Base-by-base conservation (phyloP, 2,888 invertebrate genomes). In the Tipula lateralis region DNA sequence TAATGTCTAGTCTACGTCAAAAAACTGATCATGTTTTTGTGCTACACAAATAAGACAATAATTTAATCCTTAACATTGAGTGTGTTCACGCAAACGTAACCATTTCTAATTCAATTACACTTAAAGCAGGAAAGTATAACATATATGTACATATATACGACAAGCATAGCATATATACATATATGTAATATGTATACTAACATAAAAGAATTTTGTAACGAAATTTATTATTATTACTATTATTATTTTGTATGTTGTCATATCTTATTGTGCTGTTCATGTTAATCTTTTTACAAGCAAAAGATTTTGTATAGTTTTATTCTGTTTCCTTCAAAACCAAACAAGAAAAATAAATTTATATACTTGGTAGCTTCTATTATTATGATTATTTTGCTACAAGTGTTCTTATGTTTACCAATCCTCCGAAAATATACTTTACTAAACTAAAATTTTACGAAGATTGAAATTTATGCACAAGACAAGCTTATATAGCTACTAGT, bases 211-310 rank as follows among this genome's bases (percentile, higher is more conserved):
- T 50, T 44, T 9, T 36, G 36, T 36, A 16, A 66, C 24, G 6
- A 19, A 66, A 66, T 66, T 66, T 66, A 66, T 66, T 66, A 66
- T 66, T 24, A 66, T 50, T 50, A 50, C 50, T 50, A 50, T 66
- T 66, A 66, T 66, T 66, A 66, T 66, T 66, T 66, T 39, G 66
- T 66, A 7, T 66, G 19, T 66, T 66, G 66, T 66, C 66, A 66
- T 66, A 66, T 66, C 66, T 66, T 66, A 66, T 66, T 66, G 12
- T 66, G 24, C 24, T 66, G 9, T 66, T 66, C 66, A 66, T 66
- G 66, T 66, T 66, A 66, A 66, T 66, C 66, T 66, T 66, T 66
- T 66, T 66, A 66, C 66, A 66, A 66, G 66, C 24, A 66, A 66
- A 66, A 66, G 66, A 66, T 66, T 66, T 66, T 66, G 66, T 66